These are phyloP conservation scores for Antedon mediterranea DNA, from an alignment of 53 echinoderm and acorn worm genomes.

Conservation along the genomic window DNA sequence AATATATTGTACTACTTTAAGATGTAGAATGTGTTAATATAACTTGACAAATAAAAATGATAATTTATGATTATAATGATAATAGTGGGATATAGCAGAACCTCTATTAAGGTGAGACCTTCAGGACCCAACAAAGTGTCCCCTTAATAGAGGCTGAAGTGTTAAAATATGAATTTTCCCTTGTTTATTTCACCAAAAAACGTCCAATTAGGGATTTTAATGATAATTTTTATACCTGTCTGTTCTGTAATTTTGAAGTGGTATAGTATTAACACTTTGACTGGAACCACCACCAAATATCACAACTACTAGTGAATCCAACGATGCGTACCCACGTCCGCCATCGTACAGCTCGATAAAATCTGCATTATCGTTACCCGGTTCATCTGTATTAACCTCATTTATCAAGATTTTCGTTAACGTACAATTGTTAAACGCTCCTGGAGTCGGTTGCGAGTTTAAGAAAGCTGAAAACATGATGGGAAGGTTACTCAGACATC, in stretches of 20 bases:
- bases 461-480: conserved; percentile 44
- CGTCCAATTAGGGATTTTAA: no score
- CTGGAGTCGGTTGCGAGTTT: conserved; percentile 56
- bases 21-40: no score
- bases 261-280: conserved; percentile 17
- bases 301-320: conserved; percentile 42
- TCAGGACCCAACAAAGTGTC: no score
- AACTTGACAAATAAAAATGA: no score
- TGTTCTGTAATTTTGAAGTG: conserved; percentile 39
- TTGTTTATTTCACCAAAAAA: no score
- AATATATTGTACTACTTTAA: no score
- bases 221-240: conserved; percentile 25
- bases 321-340: conserved; percentile 48
- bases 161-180: no score
- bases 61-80: no score
- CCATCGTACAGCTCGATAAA: conserved; percentile 90
- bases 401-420: conserved; percentile 48
- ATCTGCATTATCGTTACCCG: conserved; percentile 14
- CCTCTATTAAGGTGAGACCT: no score
- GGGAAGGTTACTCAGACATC: conserved; percentile 42
- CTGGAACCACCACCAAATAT: conserved; percentile 29
- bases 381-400: conserved; percentile 42
- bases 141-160: no score
- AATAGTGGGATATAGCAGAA: no score
- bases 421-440: conserved; percentile 57